A percentile compares a stretch with the other conserved stretches of the same genome.
Evolutionary conservation across 2,797 vertebrate species (phyloP).

Genomic region (Sebastes kiyomatsui): DNA sequence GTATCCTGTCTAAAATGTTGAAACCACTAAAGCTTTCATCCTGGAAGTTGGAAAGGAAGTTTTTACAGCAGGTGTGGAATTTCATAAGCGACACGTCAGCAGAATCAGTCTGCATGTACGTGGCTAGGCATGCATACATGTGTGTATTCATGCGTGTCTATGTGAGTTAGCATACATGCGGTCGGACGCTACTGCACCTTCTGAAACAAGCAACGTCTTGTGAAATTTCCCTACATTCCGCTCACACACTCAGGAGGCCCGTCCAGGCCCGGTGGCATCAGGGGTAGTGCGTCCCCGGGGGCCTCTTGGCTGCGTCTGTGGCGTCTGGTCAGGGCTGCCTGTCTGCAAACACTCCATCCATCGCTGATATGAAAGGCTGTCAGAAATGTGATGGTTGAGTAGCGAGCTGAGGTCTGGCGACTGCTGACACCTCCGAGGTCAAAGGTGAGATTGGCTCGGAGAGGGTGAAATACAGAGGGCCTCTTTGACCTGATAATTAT

Average conservation of each 20-base stretch:
- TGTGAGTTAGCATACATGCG: not conserved
- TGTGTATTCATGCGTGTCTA: not conserved
- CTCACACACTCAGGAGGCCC: conserved; percentile 35
- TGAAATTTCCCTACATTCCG: conserved; percentile 49
- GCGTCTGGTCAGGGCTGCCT: conserved; percentile 59
- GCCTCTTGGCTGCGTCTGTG: conserved; percentile 53
- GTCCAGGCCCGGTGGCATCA: conserved; percentile 25
- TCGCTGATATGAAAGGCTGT: conserved; percentile 76
- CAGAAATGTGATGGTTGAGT: conserved; percentile 66
- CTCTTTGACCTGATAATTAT: conserved; percentile 71
- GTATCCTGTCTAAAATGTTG: not conserved
- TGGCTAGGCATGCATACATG: conserved; percentile 4
- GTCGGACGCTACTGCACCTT: conserved; percentile 16
- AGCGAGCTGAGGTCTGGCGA: conserved; percentile 56
- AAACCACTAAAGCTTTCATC: not conserved
- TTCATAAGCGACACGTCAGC: conserved; percentile 43
- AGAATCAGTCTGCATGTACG: conserved; percentile 28
- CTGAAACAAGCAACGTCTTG: conserved; percentile 49
- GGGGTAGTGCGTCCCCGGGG: conserved; percentile 40
- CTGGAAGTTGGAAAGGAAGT: conserved; percentile 27
- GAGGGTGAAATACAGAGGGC: conserved; percentile 55
- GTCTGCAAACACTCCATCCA: conserved; percentile 74
- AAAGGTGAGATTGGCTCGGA: conserved; percentile 69
- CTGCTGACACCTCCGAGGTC: conserved; percentile 70
- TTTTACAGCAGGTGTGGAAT: conserved; percentile 64